Base-by-base conservation (phyloP, 1,140 invertebrate species). In the Bombus pascuorum region DNA sequence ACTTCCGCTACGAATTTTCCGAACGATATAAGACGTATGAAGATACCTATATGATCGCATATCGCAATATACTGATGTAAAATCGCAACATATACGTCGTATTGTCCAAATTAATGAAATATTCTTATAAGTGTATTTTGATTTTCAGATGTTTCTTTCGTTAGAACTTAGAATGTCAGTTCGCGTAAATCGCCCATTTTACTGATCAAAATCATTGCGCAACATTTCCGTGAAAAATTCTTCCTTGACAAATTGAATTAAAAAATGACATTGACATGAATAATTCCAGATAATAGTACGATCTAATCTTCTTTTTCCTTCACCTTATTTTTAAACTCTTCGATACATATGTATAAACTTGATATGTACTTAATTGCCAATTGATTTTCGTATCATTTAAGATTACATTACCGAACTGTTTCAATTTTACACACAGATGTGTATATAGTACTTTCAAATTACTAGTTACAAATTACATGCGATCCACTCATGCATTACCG, bases 241-340 rank as follows among this genome's bases (percentile, higher is more conserved):
- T 28, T 10, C 3, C 44, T 66, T 22, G 22, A n/a, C 13, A 28
- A 42, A 37, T 28, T 57, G 6, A 34, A 71, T 34, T 32, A 28
- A 59, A 62, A 75, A 47, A 13, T 22, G 25, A 74, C 25, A 9
- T 2, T 5, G 57, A n/a, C 25, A 44, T 15, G 22, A 22, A 47
- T 65, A 75, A 22, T 82, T 74, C 25, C 32, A 22, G 81, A 82
- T 66, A 66, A 75, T 18, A 44, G 4, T 44, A 39, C 2, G 47
- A 82, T 82, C 81, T 82, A 82, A 82, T 82, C 72, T 82, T 2
- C 18, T 25, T 57, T 12, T 13, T 22, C 25, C 25, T 6, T n/a
- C 10, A 62, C 42, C 57, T 81, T 39, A 62, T 73, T 44, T 73
- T 34, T n/a, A 32, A 42, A 8, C 25, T 28, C 8, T 28, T 10